Conservation (phyloP, 2,113 vertebrate genomes). For the Terrapene triunguis region DNA sequence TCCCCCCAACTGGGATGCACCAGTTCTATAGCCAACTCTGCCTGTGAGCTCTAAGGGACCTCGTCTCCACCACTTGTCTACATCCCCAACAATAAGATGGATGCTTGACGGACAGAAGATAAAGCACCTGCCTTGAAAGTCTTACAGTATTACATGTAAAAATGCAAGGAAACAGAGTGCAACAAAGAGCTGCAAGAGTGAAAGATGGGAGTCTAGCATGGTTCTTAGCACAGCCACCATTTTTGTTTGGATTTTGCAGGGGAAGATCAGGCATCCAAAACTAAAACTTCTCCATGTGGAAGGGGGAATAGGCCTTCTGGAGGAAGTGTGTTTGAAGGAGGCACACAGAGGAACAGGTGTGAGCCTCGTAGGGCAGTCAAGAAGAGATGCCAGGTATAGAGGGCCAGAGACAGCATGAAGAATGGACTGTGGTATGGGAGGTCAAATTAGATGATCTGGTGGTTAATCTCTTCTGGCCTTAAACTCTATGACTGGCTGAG, state of each 20-base stretch:
- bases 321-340: background rate
- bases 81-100: background rate
- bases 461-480: background rate
- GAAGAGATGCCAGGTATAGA: background rate
- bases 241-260: background rate
- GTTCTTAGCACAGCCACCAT: fast-evolving
- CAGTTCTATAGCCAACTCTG: background rate
- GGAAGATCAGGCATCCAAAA: background rate
- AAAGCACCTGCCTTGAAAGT: background rate
- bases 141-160: background rate
- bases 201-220: background rate
- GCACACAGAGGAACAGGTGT: background rate
- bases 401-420: background rate
- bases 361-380: background rate
- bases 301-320: background rate
- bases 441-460: background rate
- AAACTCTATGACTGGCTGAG: background rate
- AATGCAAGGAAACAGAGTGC: background rate
- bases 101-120: background rate
- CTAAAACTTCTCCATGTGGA: background rate
- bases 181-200: background rate
- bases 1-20: too few relatives aligned
- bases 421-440: background rate
- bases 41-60: background rate
- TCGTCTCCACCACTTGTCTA: background rate